Percentiles rank a stretch among this genome's conserved stretches.
phyloP scores from a whole-genome alignment of 1,140 invertebrate species.

The Cheumatopsyche charites region DNA sequence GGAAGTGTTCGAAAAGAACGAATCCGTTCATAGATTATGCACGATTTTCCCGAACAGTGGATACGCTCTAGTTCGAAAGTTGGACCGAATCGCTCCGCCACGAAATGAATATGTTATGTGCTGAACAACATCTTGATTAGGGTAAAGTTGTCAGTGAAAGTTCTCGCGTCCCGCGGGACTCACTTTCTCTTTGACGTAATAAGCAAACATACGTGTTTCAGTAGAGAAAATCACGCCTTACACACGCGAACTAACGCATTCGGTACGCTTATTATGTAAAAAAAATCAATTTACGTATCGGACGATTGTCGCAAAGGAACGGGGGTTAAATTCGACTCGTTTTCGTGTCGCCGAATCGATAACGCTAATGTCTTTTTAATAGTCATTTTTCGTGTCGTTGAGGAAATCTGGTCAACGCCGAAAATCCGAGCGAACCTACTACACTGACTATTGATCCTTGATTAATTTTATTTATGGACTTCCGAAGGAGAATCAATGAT shows the following conservation, averaged over 20 bases:
- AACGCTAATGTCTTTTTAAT: constrained; percentile 20
- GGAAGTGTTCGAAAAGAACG: no score
- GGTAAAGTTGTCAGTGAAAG: constrained; percentile 20
- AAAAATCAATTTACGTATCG: constrained; percentile 6
- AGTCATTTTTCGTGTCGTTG: constrained; percentile 18
- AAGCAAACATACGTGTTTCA: constrained; percentile 13
- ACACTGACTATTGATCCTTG: constrained; percentile 29
- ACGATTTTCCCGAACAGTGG: background rate
- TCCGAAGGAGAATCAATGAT: constrained; percentile 16
- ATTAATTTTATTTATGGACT: constrained; percentile 36
- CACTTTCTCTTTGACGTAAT: constrained; percentile 9
- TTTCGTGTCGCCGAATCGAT: constrained; percentile 7
- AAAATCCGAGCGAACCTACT: background rate
- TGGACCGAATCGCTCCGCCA: background rate
- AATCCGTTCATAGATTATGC: background rate
- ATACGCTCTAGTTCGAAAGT: constrained; percentile 1
- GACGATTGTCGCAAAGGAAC: background rate
- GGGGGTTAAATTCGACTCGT: background rate
- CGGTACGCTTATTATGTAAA: no score
- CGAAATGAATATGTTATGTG: constrained; percentile 15
- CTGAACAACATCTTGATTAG: constrained; percentile 26
- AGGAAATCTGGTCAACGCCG: constrained; percentile 6
- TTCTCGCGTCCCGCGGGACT: constrained; percentile 9
- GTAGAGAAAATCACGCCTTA: background rate
- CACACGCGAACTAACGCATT: no score